These are phyloP conservation scores for Nesogale talazaci DNA, from an alignment of 2,113 vertebrate species.

Conservation along the genomic window DNA sequence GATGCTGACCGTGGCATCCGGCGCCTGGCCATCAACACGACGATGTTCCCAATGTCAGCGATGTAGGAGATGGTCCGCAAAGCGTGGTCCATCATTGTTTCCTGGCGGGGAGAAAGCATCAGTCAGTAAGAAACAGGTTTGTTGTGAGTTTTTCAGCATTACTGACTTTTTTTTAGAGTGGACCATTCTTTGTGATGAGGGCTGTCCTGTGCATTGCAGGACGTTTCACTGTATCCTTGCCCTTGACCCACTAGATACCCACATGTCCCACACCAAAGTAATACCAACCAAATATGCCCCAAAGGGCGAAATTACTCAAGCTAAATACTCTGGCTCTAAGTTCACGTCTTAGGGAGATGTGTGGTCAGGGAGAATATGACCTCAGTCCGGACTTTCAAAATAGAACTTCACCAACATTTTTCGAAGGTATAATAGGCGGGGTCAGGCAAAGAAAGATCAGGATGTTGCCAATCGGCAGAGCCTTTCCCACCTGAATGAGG, in stretches of 20 bases:
- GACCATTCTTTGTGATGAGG: background rate
- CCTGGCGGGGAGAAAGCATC: constrained; percentile 83
- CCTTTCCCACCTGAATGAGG: rapidly evolving
- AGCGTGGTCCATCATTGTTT: constrained; percentile 99
- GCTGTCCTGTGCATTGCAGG: background rate
- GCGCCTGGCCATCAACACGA: constrained; percentile 97
- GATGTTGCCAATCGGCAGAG: background rate
- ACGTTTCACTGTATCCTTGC: background rate
- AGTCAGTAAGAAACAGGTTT: rapidly evolving
- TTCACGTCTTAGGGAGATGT: background rate
- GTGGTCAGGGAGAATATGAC: background rate
- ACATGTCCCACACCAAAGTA: too few species aligned
- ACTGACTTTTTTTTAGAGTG: too few species aligned
- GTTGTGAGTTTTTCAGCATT: background rate
- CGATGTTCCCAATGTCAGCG: constrained; percentile 97
- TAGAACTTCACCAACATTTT: rapidly evolving
- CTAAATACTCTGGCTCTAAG: background rate
- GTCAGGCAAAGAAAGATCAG: background rate
- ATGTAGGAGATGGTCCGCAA: constrained; percentile 99
- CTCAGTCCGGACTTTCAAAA: background rate
- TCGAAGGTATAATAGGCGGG: rapidly evolving
- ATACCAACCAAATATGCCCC: background rate
- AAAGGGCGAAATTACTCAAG: background rate
- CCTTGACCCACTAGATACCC: background rate
- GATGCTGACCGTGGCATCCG: constrained; percentile 96